Conservation (phyloP, 2,888 invertebrate species). For the Drosophila differens region DNA sequence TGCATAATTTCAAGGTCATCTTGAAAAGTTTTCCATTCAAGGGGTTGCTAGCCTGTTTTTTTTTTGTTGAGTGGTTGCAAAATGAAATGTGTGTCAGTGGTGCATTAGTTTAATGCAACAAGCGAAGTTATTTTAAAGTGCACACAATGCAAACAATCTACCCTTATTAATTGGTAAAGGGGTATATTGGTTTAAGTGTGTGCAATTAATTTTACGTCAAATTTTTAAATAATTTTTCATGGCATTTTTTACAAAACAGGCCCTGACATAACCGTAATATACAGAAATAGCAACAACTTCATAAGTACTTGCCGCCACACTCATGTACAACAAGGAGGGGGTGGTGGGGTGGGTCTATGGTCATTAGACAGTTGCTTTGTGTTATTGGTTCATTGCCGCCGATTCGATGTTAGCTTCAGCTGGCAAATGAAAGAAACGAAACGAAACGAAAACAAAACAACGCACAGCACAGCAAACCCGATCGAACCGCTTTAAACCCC, state of each 20-base stretch:
- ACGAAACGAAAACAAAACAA: conserved; percentile 28
- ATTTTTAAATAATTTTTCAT: conserved; percentile 5
- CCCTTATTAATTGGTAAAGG: not conserved
- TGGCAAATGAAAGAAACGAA: conserved; percentile 18
- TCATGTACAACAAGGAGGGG: not conserved
- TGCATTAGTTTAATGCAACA: conserved; percentile 21
- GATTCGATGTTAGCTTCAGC: conserved; percentile 23
- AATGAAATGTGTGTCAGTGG: conserved; percentile 47
- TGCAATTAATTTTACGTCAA: conserved; percentile 8
- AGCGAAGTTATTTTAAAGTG: not conserved
- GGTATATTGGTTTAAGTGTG: not conserved
- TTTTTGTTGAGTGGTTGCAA: conserved; percentile 14
- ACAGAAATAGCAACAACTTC: conserved; percentile 22
- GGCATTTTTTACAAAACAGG: not conserved
- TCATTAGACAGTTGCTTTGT: conserved; percentile 36
- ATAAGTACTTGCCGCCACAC: conserved; percentile 10
- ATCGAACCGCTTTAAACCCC: conserved; percentile 59
- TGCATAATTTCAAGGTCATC: conserved; percentile 44
- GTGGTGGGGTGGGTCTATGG: not conserved
- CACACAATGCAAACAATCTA: not conserved
- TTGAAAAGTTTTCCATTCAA: conserved; percentile 3
- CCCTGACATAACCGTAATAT: not conserved
- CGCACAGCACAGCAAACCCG: conserved; percentile 34
- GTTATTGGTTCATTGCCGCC: conserved; percentile 40
- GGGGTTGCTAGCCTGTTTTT: not conserved